phyloP scores from a whole-genome alignment of 2,888 invertebrate genomes.

The Pherbina coryleti region DNA sequence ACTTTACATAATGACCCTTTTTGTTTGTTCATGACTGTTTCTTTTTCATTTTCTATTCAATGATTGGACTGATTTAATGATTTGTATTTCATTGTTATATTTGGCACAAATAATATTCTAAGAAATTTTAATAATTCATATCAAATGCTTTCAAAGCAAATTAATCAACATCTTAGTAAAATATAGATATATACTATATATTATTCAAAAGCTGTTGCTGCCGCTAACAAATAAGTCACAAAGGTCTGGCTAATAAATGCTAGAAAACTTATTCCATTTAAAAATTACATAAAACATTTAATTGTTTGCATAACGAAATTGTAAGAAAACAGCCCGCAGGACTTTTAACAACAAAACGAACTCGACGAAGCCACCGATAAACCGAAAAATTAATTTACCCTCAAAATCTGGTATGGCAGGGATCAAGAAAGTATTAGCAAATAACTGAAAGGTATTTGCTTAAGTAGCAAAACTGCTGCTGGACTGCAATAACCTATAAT shows the following conservation, averaged over 20 bases:
- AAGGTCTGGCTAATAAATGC: neutral
- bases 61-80: too few species aligned
- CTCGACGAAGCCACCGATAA: neutral
- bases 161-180: too few species aligned
- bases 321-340: neutral
- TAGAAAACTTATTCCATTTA: constrained; percentile 11
- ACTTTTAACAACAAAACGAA: neutral
- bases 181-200: too few species aligned
- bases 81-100: too few species aligned
- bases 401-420: neutral
- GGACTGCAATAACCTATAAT: neutral
- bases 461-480: constrained; percentile 3
- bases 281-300: constrained; percentile 22
- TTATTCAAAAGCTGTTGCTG: too few species aligned
- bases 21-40: too few species aligned
- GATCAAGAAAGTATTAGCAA: neutral
- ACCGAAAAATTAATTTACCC: neutral
- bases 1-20: too few species aligned
- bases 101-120: too few species aligned
- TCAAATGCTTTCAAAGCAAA: too few species aligned
- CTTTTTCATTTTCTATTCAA: too few species aligned
- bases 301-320: constrained; percentile 18
- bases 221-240: too few species aligned
- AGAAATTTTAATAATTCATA: too few species aligned
- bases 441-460: neutral